Conservation (phyloP, 2,797 vertebrate genomes). For the Phrynocephalus guinanensis region DNA sequence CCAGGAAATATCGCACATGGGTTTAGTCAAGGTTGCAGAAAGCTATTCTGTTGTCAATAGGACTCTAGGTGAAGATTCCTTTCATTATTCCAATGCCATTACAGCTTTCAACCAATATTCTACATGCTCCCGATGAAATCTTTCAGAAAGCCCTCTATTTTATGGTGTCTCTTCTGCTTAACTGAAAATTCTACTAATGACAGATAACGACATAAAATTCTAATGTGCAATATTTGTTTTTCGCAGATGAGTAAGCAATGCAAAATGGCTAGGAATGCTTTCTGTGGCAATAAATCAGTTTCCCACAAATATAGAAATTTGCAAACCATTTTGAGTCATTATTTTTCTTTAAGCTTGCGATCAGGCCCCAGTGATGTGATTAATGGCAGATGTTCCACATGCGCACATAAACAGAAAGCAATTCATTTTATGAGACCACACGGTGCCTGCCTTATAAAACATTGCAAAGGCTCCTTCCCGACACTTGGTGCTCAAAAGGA, state of each 20-base stretch:
- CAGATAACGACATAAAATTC: conserved; percentile 40
- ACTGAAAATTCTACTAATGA: conserved; percentile 46
- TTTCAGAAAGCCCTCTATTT: conserved; percentile 4
- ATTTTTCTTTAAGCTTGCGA: conserved; percentile 23
- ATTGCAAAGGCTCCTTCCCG: neutral
- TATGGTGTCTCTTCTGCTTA: conserved; percentile 19
- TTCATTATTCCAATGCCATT: neutral
- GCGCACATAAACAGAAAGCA: conserved; percentile 30
- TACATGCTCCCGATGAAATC: neutral
- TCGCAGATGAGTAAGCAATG: conserved; percentile 39
- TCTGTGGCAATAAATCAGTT: conserved; percentile 32
- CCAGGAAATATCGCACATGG: too few relatives aligned
- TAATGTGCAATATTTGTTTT: conserved; percentile 45
- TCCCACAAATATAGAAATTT: conserved; percentile 31
- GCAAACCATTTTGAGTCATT: conserved; percentile 31
- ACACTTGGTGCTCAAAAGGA: neutral
- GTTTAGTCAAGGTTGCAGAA: neutral
- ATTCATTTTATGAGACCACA: conserved; percentile 11
- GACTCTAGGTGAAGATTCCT: neutral
- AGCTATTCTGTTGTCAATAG: neutral
- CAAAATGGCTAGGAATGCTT: conserved; percentile 22
- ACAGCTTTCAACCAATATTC: neutral
- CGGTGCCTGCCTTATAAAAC: neutral
- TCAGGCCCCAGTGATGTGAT: conserved; percentile 19
- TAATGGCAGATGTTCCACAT: conserved; percentile 42